Evolutionary conservation across 2,113 vertebrate genomes (phyloP).

Genomic region (Myrmecobius fasciatus): DNA sequence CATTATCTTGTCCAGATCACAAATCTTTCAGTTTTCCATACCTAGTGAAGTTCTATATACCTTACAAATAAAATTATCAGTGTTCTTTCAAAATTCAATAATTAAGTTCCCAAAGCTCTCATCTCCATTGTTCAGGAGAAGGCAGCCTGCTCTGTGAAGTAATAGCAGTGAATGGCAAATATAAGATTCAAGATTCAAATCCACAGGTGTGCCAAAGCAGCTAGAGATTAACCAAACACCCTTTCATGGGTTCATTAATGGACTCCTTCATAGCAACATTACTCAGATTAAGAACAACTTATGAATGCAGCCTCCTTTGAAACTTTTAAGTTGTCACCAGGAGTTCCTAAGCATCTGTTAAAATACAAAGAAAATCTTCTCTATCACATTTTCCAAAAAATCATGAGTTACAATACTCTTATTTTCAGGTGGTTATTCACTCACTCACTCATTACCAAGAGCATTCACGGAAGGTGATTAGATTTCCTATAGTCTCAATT

Average conservation of each 20-base stretch:
- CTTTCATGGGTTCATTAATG: not conserved
- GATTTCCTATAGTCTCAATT: not conserved
- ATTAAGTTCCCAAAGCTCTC: fast-evolving
- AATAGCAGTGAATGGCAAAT: not conserved
- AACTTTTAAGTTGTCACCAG: not conserved
- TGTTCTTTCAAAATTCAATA: not conserved
- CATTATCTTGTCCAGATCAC: not conserved
- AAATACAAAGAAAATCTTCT: fast-evolving
- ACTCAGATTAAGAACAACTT: fast-evolving
- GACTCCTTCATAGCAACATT: not conserved
- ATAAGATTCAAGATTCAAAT: not conserved
- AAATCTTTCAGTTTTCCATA: not conserved
- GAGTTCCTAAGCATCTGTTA: fast-evolving
- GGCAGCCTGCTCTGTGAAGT: not conserved
- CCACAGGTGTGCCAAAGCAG: not conserved
- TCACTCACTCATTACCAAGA: not conserved
- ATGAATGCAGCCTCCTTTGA: fast-evolving
- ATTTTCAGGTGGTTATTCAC: fast-evolving
- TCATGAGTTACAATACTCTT: not conserved
- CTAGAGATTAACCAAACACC: not conserved
- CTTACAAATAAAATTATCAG: not conserved
- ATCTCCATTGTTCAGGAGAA: not conserved
- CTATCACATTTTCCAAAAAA: fast-evolving
- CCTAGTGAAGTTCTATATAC: fast-evolving
- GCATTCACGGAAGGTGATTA: not conserved